Base-by-base conservation (phyloP, 1,140 invertebrate species). In the Thaumetopoea pityocampa region DNA sequence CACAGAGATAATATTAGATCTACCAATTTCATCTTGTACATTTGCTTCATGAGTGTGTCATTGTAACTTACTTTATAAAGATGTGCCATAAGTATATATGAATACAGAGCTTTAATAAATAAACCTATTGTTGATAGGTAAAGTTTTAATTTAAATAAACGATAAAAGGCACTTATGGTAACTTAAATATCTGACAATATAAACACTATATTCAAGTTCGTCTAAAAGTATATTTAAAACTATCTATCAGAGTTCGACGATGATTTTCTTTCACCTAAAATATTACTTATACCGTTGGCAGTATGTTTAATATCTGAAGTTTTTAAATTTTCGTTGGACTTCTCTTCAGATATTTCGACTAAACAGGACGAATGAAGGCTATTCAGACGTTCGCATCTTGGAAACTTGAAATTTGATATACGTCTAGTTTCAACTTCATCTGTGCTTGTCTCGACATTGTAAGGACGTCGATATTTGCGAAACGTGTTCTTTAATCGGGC, bases 331-430 rank as follows among this genome's bases (percentile, higher is more conserved):
- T 37, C 38, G 11, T 18, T 20, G 5, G 52, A 53, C 7, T 42
- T 29, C 47, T 73, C 64, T 47, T 79, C 74, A 4, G 46, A 48
- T 52, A 79, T 72, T 32, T 59, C 19, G 2, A 62, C 34, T 42
- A 77, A 52, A 49, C 42, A 29, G 23, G 72, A 59, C 6, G 56
- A 55, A 47, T 42, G 45, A 5, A 30, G 29, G 11, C 22, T 60
- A 8, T 30, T 34, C 19, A 53, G 32, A 18, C 61, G 46, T 45
- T 66, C 45, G 49, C 56, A 63, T 11, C 58, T 48, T 17, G 71
- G 65, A 20, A 72, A 72, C 48, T 72, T 68, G 33, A 70, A 70
- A 52, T 60, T 68, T 12, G 67, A 68, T 54, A 51, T 67, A 28
- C 18, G 42, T 54, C 62, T 54, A 15, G 29, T 33, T 14, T 59